Evolutionary conservation across 2,888 invertebrate genomes (phyloP), one percentile per base, ranked within the genome.

Genomic region (Ochropleura plecta): DNA sequence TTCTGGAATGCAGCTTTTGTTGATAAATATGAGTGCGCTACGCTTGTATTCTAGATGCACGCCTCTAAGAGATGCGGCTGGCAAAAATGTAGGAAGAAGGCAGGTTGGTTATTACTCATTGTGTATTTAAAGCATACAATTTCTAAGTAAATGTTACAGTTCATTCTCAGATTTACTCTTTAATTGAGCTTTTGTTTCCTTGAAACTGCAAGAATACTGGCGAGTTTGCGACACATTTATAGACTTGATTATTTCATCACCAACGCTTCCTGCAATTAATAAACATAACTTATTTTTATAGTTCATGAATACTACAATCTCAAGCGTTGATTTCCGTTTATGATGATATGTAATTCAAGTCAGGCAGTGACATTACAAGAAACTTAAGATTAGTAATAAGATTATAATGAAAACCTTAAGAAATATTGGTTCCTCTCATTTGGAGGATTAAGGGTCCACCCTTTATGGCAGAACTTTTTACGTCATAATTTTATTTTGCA

Each of bases 1-100:
- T 69, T 73, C 84, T 73, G 82, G 82, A 80, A 86, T 82, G 76
- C 73, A 77, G 74, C 70, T 62, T 78, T 67, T 78, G 73, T 85
- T 86, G 78, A 75, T 84, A 86, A 79, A 84, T 81, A 84, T 63
- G 73, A 57, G 73, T 66, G 67, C 70, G 76, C 76, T 67, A 57
- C 65, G 59, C 67, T 65, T 70, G 64, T 76, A 70, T 84, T 81
- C 46, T 49, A 64, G 53, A 48, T 70, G 55, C 70, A 70, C 59
- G 46, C 64, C 48, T 60, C 49, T 46, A 20, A 20, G 30, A 60
- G 62, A 59, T 20, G 63, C 46, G 55, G 64, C 18, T 44, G 63
- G 64, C 64, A 40, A 80, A 81, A 81, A 76, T 84, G 63, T 68
- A 84, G 76, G 76, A 81, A 76, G 57, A 68, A 70, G 48, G 70